A percentile compares a stretch with the other conserved stretches of the same genome.
Evolutionary conservation across 2,113 vertebrate species (phyloP).

Genomic region (Dicrurus megarhynchus): DNA sequence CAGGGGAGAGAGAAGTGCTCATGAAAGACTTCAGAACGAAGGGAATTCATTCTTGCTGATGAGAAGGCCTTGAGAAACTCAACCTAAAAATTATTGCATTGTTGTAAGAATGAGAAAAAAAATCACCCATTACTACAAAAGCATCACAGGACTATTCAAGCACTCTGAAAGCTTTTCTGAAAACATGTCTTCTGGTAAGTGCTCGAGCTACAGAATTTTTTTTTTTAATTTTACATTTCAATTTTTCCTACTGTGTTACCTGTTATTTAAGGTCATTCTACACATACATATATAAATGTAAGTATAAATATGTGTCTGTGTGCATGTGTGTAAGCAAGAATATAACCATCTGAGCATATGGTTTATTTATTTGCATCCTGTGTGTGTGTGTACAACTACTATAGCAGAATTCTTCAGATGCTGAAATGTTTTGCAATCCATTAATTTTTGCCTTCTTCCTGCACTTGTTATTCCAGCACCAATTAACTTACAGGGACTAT

Average conservation of each 20-base stretch:
- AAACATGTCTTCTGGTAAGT: neutral
- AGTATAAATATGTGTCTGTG: neutral
- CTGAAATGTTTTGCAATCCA: neutral
- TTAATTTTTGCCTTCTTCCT: constrained; percentile 12
- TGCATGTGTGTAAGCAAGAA: neutral
- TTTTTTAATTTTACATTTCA: neutral
- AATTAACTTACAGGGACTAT: neutral
- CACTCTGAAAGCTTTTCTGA: neutral
- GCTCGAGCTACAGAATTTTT: neutral
- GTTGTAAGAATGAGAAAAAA: neutral
- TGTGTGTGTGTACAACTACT: neutral
- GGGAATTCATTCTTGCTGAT: neutral
- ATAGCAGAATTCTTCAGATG: neutral
- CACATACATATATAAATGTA: neutral
- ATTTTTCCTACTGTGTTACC: neutral
- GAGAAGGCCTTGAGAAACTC: neutral
- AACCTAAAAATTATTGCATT: neutral
- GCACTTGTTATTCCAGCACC: neutral
- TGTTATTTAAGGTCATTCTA: neutral
- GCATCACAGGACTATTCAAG: neutral
- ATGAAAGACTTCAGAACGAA: neutral
- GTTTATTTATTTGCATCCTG: constrained; percentile 4
- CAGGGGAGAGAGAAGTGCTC: neutral
- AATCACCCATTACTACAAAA: neutral
- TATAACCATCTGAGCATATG: neutral